These are phyloP conservation scores for Ovibos moschatus DNA, from an alignment of 2,113 vertebrate genomes.

Conservation along the genomic window DNA sequence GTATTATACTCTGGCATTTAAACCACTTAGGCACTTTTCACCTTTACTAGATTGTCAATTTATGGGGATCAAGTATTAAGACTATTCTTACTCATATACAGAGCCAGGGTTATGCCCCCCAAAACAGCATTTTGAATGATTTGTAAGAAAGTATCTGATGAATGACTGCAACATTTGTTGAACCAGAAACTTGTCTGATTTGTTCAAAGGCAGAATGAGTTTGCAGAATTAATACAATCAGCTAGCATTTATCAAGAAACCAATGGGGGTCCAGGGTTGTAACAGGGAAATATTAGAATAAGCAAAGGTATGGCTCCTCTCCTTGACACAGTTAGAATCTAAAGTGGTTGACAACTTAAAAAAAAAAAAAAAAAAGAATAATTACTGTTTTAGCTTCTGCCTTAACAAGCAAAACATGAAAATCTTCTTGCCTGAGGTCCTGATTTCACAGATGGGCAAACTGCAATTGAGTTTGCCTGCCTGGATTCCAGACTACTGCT, in stretches of 20 bases:
- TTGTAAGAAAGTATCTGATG: neutral
- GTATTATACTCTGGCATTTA: neutral
- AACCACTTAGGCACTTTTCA: neutral
- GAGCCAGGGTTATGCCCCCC: neutral
- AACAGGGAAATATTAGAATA: neutral
- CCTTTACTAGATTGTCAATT: neutral
- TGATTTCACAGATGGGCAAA: slow-evolving; percentile 75
- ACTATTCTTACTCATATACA: neutral
- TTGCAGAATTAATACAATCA: neutral
- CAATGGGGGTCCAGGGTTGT: neutral
- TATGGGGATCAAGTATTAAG: neutral
- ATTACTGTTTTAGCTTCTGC: slow-evolving; percentile 64
- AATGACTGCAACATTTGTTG: neutral
- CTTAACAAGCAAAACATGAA: slow-evolving; percentile 57
- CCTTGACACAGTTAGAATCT: neutral
- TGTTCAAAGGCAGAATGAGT: neutral
- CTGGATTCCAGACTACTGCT: slow-evolving; percentile 46
- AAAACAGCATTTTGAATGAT: neutral
- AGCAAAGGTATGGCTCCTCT: neutral
- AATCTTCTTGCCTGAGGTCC: slow-evolving; percentile 67
- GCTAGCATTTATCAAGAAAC: neutral
- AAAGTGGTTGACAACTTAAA: neutral
- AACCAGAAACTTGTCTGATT: neutral
- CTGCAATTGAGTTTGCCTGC: slow-evolving; percentile 41
- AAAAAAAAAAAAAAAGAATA: slow-evolving; percentile 12